A percentile compares a stretch with the other conserved stretches of the same genome.
These are phyloP conservation scores for Aphidius colemani DNA, from an alignment of 2,888 invertebrate species.

Conservation along the genomic window DNA sequence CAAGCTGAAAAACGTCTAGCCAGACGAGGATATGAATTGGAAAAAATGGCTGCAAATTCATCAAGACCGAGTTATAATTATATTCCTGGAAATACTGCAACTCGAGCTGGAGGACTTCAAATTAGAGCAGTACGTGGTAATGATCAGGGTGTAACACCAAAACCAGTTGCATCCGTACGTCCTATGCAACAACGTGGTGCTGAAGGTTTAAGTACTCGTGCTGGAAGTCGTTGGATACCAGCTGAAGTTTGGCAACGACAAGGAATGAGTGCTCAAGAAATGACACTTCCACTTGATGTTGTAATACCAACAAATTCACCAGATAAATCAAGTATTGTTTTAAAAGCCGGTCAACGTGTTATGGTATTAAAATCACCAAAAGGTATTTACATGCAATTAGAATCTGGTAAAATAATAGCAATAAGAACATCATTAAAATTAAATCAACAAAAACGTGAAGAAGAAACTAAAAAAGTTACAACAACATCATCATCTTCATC, in stretches of 20 bases:
- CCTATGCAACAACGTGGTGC: slow-evolving; percentile 73
- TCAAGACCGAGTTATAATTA: slow-evolving; percentile 63
- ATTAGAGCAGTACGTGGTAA: slow-evolving; percentile 67
- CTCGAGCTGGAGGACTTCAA: slow-evolving; percentile 58
- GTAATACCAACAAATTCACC: slow-evolving; percentile 91
- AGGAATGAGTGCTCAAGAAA: slow-evolving; percentile 94
- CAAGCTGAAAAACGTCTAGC: slow-evolving; percentile 92
- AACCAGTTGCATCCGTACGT: slow-evolving; percentile 73
- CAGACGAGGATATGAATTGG: slow-evolving; percentile 89
- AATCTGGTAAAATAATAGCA: slow-evolving; percentile 93
- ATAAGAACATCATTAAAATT: slow-evolving; percentile 80
- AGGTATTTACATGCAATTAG: slow-evolving; percentile 93
- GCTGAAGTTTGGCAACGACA: slow-evolving; percentile 91
- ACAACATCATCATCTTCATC: slow-evolving; percentile 32
- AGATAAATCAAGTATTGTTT: slow-evolving; percentile 85
- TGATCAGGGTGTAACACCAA: slow-evolving; percentile 67
- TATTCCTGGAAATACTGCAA: slow-evolving; percentile 57
- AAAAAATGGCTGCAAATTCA: slow-evolving; percentile 82
- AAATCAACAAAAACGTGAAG: slow-evolving; percentile 63
- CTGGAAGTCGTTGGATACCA: slow-evolving; percentile 75
- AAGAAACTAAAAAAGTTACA: slow-evolving; percentile 47
- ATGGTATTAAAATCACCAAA: slow-evolving; percentile 94
- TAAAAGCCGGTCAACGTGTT: slow-evolving; percentile 93
- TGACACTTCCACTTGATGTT: slow-evolving; percentile 90
- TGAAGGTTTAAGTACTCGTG: slow-evolving; percentile 61